Percentiles rank a stretch among this genome's conserved stretches.
Evolutionary conservation across 2,888 invertebrate genomes (phyloP).

Genomic region (Tolmerus cingulatus): DNA sequence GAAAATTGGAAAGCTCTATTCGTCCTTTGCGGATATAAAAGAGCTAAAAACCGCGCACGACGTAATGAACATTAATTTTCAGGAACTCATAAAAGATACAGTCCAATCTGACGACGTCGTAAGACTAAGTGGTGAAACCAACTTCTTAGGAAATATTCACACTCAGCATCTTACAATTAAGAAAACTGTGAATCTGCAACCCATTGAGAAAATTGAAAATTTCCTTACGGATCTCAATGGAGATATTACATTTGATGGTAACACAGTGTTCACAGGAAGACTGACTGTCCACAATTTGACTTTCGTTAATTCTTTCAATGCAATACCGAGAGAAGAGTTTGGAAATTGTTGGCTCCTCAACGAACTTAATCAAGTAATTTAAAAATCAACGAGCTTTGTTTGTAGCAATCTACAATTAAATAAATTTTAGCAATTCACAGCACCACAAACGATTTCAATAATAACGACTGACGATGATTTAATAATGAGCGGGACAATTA

Average conservation of each 20-base stretch:
- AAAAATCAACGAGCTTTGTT: not conserved
- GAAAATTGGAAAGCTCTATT: not conserved
- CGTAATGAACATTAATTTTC: not conserved
- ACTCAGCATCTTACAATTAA: slow-evolving; percentile 60
- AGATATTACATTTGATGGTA: slow-evolving; percentile 58
- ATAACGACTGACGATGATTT: slow-evolving; percentile 52
- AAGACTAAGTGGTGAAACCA: slow-evolving; percentile 5
- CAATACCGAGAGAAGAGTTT: slow-evolving; percentile 60
- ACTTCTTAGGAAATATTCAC: slow-evolving; percentile 57
- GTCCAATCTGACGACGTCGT: not conserved
- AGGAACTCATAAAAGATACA: slow-evolving; percentile 4
- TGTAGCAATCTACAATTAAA: not conserved
- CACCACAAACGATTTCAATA: slow-evolving; percentile 54
- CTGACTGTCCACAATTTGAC: slow-evolving; percentile 60
- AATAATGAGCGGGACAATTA: slow-evolving; percentile 58
- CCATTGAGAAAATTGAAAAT: slow-evolving; percentile 51
- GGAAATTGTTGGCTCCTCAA: slow-evolving; percentile 61
- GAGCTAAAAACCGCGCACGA: not conserved
- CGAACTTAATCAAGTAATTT: slow-evolving; percentile 55
- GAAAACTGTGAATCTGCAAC: slow-evolving; percentile 54
- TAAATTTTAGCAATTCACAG: slow-evolving; percentile 51
- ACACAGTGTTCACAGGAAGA: slow-evolving; percentile 55
- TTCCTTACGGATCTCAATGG: slow-evolving; percentile 54
- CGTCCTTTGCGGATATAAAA: not conserved
- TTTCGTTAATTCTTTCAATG: slow-evolving; percentile 62